phyloP scores from a whole-genome alignment of 2,113 vertebrate genomes.

The Gadus macrocephalus region DNA sequence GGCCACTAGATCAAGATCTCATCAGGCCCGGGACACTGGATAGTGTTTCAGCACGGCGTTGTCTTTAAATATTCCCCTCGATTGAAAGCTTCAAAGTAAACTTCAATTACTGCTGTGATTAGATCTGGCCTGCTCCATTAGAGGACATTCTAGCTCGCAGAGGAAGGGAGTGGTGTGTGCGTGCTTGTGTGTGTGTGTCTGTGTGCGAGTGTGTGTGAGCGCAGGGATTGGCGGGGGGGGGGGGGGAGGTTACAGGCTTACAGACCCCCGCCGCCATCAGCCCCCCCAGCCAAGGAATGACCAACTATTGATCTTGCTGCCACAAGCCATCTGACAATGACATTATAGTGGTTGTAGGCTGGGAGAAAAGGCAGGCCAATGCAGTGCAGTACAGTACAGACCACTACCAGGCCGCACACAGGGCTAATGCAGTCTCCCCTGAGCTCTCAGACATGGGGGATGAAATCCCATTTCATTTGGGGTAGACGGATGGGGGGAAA shows the following conservation, averaged over 20 bases:
- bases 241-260: conserved; percentile 39
- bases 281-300: conserved; percentile 61
- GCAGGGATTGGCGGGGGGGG: conserved; percentile 15
- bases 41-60: conserved; percentile 72
- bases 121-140: conserved; percentile 78
- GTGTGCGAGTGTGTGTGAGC: not conserved
- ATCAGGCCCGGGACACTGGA: conserved; percentile 64
- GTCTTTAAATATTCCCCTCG: conserved; percentile 76
- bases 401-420: not conserved
- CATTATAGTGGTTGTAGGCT: conserved; percentile 44
- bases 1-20: conserved; percentile 55
- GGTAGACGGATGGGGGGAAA: conserved; percentile 14
- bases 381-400: conserved; percentile 21
- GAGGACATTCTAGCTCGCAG: conserved; percentile 73
- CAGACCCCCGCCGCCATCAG: conserved; percentile 26
- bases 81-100: conserved; percentile 78
- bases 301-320: conserved; percentile 67
- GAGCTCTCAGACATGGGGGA: conserved; percentile 40
- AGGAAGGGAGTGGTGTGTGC: conserved; percentile 20
- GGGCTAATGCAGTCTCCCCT: conserved; percentile 35
- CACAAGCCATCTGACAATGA: conserved; percentile 65
- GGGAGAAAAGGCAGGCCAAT: conserved; percentile 16
- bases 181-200: not conserved
- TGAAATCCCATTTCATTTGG: conserved; percentile 47
- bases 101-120: conserved; percentile 76